Conservation (phyloP, 2,888 invertebrate species). For the Stenodema calcarata region DNA sequence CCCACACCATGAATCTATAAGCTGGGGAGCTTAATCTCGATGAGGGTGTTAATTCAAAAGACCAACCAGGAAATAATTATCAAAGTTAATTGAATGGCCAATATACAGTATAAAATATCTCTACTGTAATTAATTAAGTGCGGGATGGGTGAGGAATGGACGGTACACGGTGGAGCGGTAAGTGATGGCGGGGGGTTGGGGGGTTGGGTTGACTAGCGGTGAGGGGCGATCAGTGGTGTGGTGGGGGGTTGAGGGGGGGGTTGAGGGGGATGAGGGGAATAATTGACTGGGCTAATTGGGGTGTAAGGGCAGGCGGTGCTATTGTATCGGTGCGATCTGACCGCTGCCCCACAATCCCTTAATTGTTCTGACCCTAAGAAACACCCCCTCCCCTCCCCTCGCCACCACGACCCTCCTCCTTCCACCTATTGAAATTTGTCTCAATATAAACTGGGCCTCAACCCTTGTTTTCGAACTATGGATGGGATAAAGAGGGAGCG, state of each 20-base stretch:
- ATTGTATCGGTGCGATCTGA: conserved; percentile 52
- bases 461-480: conserved; percentile 40
- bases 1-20: neutral
- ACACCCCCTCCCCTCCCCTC: conserved; percentile 38
- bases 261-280: conserved; percentile 50
- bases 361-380: conserved; percentile 53
- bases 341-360: conserved; percentile 51
- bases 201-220: neutral
- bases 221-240: neutral
- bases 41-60: conserved; percentile 27
- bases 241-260: too few species aligned
- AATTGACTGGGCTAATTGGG: conserved; percentile 54
- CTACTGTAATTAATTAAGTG: conserved; percentile 52
- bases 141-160: conserved; percentile 1
- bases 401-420: neutral
- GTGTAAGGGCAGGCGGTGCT: conserved; percentile 51
- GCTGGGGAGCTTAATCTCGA: conserved; percentile 9
- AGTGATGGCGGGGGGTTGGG: neutral
- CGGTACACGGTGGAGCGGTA: neutral
- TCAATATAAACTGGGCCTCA: conserved; percentile 49
- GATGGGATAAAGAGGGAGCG: conserved; percentile 9
- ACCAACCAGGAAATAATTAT: conserved; percentile 50
- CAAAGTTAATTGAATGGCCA: conserved; percentile 54
- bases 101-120: conserved; percentile 55
- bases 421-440: conserved; percentile 52